These are phyloP conservation scores for Nysson spinosus DNA, from an alignment of 2,888 invertebrate species.

Conservation along the genomic window DNA sequence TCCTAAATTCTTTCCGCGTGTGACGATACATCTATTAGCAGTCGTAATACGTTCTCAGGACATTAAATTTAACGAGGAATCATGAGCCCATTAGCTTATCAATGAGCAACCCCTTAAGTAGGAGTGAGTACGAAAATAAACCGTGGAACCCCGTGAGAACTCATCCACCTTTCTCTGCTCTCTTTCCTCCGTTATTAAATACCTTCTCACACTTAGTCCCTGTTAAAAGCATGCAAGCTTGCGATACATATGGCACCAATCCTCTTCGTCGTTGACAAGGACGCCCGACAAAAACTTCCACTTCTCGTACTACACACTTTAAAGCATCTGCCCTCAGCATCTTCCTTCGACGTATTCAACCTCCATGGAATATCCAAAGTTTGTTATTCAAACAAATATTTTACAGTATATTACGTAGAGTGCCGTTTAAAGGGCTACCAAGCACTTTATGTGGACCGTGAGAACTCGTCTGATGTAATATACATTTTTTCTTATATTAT, in stretches of 20 bases:
- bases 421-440: background rate
- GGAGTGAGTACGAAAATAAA: conserved; percentile 73
- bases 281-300: conserved; percentile 41
- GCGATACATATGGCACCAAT: conserved; percentile 46
- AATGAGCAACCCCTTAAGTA: conserved; percentile 66
- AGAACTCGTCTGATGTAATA: conserved; percentile 17
- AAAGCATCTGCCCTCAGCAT: conserved; percentile 1
- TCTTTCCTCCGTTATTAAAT: conserved; percentile 38
- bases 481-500: too few species aligned
- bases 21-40: conserved; percentile 38
- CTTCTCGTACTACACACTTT: conserved; percentile 23
- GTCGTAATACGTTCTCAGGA: conserved; percentile 54
- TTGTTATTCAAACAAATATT: conserved; percentile 39
- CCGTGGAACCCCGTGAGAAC: conserved; percentile 67
- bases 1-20: too few species aligned
- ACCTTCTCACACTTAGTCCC: conserved; percentile 52
- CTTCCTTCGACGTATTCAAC: background rate
- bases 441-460: conserved; percentile 3
- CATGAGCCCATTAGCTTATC: conserved; percentile 73
- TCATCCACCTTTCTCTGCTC: conserved; percentile 46
- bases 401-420: background rate
- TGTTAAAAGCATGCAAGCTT: conserved; percentile 41
- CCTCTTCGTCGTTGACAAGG: conserved; percentile 36
- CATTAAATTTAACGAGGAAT: conserved; percentile 55
- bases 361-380: conserved; percentile 15